Evolutionary conservation across 2,888 invertebrate species (phyloP).

Genomic region (Thymelicus lineola): DNA sequence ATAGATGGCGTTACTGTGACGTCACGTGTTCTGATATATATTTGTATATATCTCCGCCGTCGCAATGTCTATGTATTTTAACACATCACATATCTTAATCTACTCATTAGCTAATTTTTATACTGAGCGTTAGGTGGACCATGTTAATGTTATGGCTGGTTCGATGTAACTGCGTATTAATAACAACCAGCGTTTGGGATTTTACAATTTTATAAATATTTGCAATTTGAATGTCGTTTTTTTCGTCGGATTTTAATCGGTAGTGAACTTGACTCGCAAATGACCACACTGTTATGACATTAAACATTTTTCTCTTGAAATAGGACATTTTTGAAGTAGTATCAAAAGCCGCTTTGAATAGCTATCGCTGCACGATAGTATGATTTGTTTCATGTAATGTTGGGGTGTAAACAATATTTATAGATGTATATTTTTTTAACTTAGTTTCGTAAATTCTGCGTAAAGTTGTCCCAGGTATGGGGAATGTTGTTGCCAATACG

Average conservation of each 20-base stretch:
- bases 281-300: constrained; percentile 40
- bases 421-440: constrained; percentile 73
- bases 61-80: constrained; percentile 62
- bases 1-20: constrained; percentile 2
- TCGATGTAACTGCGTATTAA: constrained; percentile 9
- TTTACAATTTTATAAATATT: constrained; percentile 33
- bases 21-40: constrained; percentile 16
- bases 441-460: constrained; percentile 47
- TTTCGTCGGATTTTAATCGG: constrained; percentile 21
- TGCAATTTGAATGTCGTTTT: constrained; percentile 22
- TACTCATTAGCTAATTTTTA: constrained; percentile 75
- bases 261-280: constrained; percentile 42
- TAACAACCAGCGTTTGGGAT: constrained; percentile 15
- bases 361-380: background rate
- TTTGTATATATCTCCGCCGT: constrained; percentile 53
- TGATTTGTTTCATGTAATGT: constrained; percentile 42
- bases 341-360: background rate
- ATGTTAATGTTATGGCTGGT: constrained; percentile 46
- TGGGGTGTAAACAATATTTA: constrained; percentile 62
- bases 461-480: constrained; percentile 50
- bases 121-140: constrained; percentile 79
- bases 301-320: background rate
- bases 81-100: constrained; percentile 80
- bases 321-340: background rate
- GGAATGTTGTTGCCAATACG: constrained; percentile 58